Evolutionary conservation across 2,797 vertebrate genomes (phyloP).

Genomic region (Sebastes iracundus): DNA sequence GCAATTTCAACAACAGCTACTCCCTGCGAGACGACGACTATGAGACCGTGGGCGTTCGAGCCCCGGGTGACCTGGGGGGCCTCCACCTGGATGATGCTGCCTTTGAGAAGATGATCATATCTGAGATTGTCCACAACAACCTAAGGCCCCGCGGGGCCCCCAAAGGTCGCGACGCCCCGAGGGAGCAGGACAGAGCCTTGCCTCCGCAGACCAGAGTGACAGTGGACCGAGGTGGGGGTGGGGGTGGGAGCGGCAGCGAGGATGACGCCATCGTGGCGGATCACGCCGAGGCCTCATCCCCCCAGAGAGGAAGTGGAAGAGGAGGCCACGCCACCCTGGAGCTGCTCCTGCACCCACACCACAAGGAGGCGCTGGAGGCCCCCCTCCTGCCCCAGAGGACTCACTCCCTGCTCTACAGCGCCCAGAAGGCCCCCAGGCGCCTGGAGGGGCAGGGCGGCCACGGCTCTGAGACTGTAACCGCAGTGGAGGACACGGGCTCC

Average conservation of each 20-base stretch:
- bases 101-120: slow-evolving; percentile 99
- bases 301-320: slow-evolving; percentile 81
- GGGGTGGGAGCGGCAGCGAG: slow-evolving; percentile 90
- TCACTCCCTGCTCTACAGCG: slow-evolving; percentile 98
- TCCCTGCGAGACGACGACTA: slow-evolving; percentile 94
- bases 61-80: slow-evolving; percentile 87
- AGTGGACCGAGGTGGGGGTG: slow-evolving; percentile 78
- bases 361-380: slow-evolving; percentile 92
- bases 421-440: slow-evolving; percentile 83
- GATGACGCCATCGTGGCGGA: slow-evolving; percentile 90
- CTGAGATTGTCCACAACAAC: slow-evolving; percentile 98
- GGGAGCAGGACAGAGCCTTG: slow-evolving; percentile 59
- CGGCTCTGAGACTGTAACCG: slow-evolving; percentile 86
- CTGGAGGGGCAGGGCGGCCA: slow-evolving; percentile 85
- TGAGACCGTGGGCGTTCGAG: slow-evolving; percentile 86
- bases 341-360: slow-evolving; percentile 87
- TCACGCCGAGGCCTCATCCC: slow-evolving; percentile 87
- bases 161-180: slow-evolving; percentile 67
- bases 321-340: slow-evolving; percentile 87
- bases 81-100: slow-evolving; percentile 93
- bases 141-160: slow-evolving; percentile 88
- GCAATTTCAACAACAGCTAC: slow-evolving; percentile 99
- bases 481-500: slow-evolving; percentile 84
- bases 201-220: slow-evolving; percentile 67
- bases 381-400: slow-evolving; percentile 97